Evolutionary conservation across 1,140 invertebrate species (phyloP).

Genomic region (Habropoda laboriosa): DNA sequence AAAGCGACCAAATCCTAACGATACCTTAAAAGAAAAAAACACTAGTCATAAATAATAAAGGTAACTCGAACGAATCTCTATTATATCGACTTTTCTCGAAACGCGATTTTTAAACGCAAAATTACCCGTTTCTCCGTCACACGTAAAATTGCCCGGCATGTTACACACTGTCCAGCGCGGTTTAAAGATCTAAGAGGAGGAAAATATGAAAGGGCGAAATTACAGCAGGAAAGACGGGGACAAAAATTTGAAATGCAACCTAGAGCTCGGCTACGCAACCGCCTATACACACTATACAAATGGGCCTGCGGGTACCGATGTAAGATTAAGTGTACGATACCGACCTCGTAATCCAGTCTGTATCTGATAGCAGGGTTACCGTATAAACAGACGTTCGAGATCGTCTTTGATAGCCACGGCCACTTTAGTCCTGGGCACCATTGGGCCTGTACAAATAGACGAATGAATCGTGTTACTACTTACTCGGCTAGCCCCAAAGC

Average conservation of each 20-base stretch:
- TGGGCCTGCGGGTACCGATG: constrained; percentile 64
- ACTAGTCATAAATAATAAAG: neutral
- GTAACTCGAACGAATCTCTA: neutral
- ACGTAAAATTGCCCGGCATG: no score
- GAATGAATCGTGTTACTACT: constrained; percentile 55
- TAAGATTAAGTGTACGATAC: constrained; percentile 64
- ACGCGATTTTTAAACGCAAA: no score
- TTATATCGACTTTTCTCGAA: no score
- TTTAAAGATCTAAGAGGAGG: no score
- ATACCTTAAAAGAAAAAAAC: neutral
- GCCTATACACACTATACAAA: constrained; percentile 45
- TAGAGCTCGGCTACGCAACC: neutral
- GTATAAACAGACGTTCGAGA: constrained; percentile 66
- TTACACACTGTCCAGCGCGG: no score
- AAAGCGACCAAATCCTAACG: no score
- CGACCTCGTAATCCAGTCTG: constrained; percentile 66
- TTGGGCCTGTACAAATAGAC: constrained; percentile 56
- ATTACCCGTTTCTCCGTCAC: no score
- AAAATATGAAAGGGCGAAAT: neutral
- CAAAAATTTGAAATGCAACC: neutral
- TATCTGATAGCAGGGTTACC: constrained; percentile 66
- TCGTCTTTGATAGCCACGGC: constrained; percentile 60
- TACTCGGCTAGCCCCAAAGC: constrained; percentile 47
- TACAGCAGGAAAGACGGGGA: neutral
- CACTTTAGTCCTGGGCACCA: constrained; percentile 47